These are phyloP conservation scores for Aptenodytes patagonicus DNA, from an alignment of 2,113 vertebrate genomes.

Conservation along the genomic window DNA sequence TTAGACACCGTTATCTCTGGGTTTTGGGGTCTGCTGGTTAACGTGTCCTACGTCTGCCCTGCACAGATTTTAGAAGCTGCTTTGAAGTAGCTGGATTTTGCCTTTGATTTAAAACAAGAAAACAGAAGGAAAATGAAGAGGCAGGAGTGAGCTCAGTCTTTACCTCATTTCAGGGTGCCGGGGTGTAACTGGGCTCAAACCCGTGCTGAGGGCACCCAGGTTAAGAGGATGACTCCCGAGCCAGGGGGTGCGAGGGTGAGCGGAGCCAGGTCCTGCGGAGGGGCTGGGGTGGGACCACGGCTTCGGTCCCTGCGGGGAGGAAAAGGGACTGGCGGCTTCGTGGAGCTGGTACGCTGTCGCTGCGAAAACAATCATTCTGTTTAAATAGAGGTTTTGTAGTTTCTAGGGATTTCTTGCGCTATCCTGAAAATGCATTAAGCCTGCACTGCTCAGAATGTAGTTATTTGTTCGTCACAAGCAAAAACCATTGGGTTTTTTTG, in stretches of 20 bases:
- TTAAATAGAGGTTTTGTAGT: not conserved
- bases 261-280: rapidly evolving
- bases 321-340: rapidly evolving
- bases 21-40: not conserved
- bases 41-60: not conserved
- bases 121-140: not conserved
- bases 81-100: not conserved
- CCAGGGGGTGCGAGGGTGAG: no score
- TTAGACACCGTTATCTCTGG: not conserved
- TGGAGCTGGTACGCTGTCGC: rapidly evolving
- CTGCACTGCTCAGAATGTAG: not conserved
- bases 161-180: not conserved
- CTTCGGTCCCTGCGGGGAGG: not conserved
- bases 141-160: not conserved
- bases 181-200: not conserved
- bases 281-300: not conserved
- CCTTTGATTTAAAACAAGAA: not conserved
- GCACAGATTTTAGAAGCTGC: not conserved
- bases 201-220: not conserved
- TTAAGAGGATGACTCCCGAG: rapidly evolving
- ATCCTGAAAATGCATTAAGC: rapidly evolving
- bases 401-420: not conserved
- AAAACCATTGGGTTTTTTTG: rapidly evolving
- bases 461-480: not conserved
- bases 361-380: rapidly evolving